Conservation (phyloP, 2,113 vertebrate species). For the Marcusenius ussheri region DNA sequence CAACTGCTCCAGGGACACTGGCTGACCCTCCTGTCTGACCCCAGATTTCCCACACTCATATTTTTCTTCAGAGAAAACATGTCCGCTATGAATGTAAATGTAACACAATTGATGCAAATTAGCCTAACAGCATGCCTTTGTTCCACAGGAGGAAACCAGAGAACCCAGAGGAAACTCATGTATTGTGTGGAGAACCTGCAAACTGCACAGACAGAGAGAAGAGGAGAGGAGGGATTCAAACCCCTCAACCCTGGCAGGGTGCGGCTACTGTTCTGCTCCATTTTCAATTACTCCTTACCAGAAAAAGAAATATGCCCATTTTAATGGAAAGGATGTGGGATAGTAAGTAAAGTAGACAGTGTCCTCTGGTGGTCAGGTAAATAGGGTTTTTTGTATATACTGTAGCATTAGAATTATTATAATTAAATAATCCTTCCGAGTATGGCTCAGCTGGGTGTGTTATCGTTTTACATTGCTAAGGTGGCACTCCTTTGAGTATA, state of each 20-base stretch:
- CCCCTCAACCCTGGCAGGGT: not conserved
- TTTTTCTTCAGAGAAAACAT: not conserved
- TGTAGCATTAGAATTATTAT: not conserved
- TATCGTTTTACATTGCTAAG: not conserved
- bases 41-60: not conserved
- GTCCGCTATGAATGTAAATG: not conserved
- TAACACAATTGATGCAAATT: not conserved
- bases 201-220: not conserved
- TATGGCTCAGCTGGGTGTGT: not conserved
- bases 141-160: not conserved
- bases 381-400: not conserved
- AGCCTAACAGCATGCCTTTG: not conserved
- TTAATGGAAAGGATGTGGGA: not conserved
- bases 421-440: not conserved
- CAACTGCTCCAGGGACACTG: not conserved
- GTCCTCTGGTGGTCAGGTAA: conserved; percentile 17
- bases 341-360: not conserved
- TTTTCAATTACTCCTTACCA: not conserved
- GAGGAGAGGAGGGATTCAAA: not conserved
- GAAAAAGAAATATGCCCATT: not conserved
- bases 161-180: not conserved
- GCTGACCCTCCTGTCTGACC: not conserved
- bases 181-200: not conserved
- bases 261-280: not conserved
- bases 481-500: not conserved